Evolutionary conservation across 2,113 vertebrate species (phyloP), one percentile per base, ranked within the genome.

Genomic region (Rhizomys pruinosus): DNA sequence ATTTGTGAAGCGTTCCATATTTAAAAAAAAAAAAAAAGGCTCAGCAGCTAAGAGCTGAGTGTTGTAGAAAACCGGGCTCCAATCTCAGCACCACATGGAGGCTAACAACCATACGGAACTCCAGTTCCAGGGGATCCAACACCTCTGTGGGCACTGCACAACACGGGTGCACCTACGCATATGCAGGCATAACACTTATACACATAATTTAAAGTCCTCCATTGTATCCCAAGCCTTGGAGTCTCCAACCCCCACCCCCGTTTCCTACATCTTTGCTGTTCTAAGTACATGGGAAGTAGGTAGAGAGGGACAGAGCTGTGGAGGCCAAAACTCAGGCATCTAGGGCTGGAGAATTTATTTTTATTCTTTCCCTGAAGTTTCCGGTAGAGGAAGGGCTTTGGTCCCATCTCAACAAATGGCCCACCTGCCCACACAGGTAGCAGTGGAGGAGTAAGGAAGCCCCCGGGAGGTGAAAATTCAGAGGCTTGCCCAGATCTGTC

Each of bases 301-400:
- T 32, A 20, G 52, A 44, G 37, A 92, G 37, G 68, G 34, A 78
- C 3, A 29, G 19, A 16, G 42, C 44, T 27, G 29, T 87, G 71
- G 76, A 92, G 47, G 44, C 34, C 76, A 71, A 91, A 61, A 84
- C 74, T 61, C 44, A 77, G 44, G 82, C 52, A 39, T 39, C 29
- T 37, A 15, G 25, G 64, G 37, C 12, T 37, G 69, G 64, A 91
- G 55, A 8, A 59, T 84, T 89, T 89, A 44, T 61, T 95, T 96
- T 78, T 95, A 94, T 79, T 59, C 61, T 84, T 73, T 69, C 27
- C 55, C 61, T 59, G 63, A 78, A 86, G 74, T 34, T 92, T 57
- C 17, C 29, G 10, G 5, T 52, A 92, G 80, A 63, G 39, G 6
- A 63, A 69, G 82, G 73, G 64, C 78, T 90, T 84, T 59, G 74